A percentile compares a stretch with the other conserved stretches of the same genome.
Conservation (phyloP, 2,797 vertebrate species). For the Sardinella longiceps region DNA sequence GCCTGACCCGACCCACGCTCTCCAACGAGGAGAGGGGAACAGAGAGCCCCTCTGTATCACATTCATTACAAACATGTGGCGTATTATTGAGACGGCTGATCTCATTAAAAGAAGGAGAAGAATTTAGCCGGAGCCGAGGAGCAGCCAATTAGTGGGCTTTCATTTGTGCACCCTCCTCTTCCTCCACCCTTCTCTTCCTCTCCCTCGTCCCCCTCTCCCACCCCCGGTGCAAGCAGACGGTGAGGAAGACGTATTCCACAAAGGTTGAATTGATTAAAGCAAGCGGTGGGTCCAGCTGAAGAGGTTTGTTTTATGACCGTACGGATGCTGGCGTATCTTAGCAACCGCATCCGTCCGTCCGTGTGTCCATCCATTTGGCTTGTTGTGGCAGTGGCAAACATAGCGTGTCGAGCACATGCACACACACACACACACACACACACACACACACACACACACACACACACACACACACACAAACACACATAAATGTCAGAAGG, state of each 20-base stretch:
- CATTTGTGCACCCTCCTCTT: slow-evolving; percentile 43
- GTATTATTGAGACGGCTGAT: slow-evolving; percentile 52
- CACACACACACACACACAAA: too few species aligned
- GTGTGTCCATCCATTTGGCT: neutral
- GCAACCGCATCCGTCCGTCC: slow-evolving; percentile 34
- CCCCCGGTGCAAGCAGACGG: neutral
- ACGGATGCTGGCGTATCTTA: slow-evolving; percentile 36
- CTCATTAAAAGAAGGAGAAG: slow-evolving; percentile 56
- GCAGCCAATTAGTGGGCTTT: slow-evolving; percentile 30
- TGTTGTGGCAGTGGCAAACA: neutral
- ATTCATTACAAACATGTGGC: slow-evolving; percentile 57
- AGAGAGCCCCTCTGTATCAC: slow-evolving; percentile 57
- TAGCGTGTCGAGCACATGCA: neutral
- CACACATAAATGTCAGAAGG: neutral
- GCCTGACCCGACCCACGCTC: slow-evolving; percentile 23
- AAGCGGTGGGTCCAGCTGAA: slow-evolving; percentile 31
- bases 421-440: too few species aligned
- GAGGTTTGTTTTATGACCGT: slow-evolving; percentile 40
- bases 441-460: too few species aligned
- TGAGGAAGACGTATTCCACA: slow-evolving; percentile 33
- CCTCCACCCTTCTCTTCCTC: neutral
- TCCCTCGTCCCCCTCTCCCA: neutral
- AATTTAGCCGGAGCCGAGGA: slow-evolving; percentile 33
- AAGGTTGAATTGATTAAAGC: slow-evolving; percentile 43
- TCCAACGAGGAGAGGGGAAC: slow-evolving; percentile 44